Conservation (phyloP, 2,113 vertebrate species). For the Paralichthys olivaceus region DNA sequence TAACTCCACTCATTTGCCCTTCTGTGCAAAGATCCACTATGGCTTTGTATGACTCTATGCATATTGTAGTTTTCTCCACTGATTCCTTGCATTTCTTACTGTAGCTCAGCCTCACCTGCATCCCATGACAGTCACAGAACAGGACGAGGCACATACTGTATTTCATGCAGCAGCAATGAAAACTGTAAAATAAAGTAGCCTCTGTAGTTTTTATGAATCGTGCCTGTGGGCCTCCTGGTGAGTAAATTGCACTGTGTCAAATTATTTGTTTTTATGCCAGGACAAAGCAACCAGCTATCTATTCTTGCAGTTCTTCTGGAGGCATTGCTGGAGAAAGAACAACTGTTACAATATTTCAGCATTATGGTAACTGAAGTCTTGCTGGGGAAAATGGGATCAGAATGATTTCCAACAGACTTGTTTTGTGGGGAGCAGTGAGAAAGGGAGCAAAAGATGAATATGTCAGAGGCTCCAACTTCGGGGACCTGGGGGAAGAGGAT, state of each 20-base stretch:
- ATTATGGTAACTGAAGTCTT: constrained; percentile 39
- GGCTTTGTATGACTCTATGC: constrained; percentile 17
- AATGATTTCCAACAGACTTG: constrained; percentile 24
- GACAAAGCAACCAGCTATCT: constrained; percentile 27
- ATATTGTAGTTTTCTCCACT: constrained; percentile 28
- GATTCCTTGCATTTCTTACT: neutral
- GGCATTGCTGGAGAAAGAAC: constrained; percentile 8
- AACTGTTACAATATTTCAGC: constrained; percentile 35
- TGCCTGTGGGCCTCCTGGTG: neutral
- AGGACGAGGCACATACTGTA: neutral
- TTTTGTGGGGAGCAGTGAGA: constrained; percentile 31
- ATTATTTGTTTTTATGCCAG: constrained; percentile 44
- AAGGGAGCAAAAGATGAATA: constrained; percentile 38
- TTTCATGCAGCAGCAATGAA: constrained; percentile 8
- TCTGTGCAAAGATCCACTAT: constrained; percentile 1
- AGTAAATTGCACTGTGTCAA: constrained; percentile 42
- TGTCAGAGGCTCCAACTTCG: constrained; percentile 42
- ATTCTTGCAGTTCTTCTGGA: constrained; percentile 19
- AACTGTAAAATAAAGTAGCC: constrained; percentile 18
- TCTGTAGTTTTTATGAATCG: constrained; percentile 10
- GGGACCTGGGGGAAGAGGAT: constrained; percentile 20
- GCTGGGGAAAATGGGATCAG: neutral
- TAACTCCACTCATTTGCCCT: constrained; percentile 18
- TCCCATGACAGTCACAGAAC: neutral
- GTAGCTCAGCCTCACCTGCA: constrained; percentile 10